A percentile compares a stretch with the other conserved stretches of the same genome.
Conservation (phyloP, 2,113 vertebrate species). For the Sakesphorus luctuosus region DNA sequence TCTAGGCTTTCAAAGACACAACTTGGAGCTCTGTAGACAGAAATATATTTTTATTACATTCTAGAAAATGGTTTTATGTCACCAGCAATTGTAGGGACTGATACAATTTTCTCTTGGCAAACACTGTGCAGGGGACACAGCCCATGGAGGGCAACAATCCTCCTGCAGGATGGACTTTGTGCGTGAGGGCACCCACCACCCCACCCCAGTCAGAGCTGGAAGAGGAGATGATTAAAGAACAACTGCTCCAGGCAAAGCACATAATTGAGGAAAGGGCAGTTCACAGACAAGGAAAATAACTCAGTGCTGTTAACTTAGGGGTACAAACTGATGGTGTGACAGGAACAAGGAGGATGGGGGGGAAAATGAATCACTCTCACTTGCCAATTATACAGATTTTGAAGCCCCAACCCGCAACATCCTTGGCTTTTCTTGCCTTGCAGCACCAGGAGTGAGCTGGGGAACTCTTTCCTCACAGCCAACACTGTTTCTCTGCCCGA, state of each 20-base stretch:
- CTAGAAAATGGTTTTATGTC: neutral
- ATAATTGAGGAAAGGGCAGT: neutral
- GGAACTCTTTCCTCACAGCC: accelerated
- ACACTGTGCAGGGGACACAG: neutral
- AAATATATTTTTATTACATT: neutral
- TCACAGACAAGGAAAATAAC: neutral
- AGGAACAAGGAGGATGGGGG: neutral
- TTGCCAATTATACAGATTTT: neutral
- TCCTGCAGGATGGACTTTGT: neutral
- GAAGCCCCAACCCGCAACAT: neutral
- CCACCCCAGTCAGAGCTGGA: neutral
- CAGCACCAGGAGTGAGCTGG: accelerated
- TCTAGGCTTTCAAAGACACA: neutral
- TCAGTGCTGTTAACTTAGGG: neutral
- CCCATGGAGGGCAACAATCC: neutral
- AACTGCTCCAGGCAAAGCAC: neutral
- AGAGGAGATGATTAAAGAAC: neutral
- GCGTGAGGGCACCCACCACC: neutral
- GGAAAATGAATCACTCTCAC: neutral
- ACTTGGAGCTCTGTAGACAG: neutral
- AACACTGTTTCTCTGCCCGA: neutral
- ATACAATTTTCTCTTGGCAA: neutral
- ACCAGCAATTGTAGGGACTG: neutral
- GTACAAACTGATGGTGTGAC: neutral
- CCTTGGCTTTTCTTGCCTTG: accelerated